Conservation (phyloP, 2,113 vertebrate genomes). For the Platanista minor region DNA sequence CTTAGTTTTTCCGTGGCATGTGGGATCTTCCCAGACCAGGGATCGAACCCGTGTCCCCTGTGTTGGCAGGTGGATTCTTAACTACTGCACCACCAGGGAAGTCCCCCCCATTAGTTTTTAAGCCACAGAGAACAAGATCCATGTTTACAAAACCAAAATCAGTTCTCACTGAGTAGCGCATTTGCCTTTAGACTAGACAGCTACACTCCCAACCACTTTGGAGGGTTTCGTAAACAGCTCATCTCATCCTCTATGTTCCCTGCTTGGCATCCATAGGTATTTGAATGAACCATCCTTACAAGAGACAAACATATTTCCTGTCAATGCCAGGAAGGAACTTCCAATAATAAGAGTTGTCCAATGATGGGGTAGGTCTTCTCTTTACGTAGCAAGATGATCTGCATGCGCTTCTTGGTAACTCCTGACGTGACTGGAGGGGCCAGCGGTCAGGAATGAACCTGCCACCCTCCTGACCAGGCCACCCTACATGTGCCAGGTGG, state of each 20-base stretch:
- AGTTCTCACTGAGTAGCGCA: neutral
- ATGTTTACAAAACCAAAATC: neutral
- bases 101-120: neutral
- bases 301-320: neutral
- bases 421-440: neutral
- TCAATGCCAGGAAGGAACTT: neutral
- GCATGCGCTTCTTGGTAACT: neutral
- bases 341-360: neutral
- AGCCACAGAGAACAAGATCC: neutral
- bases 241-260: neutral
- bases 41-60: too few relatives aligned
- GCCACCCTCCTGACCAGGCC: neutral
- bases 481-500: slow-evolving; percentile 47
- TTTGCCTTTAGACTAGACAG: neutral
- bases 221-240: neutral
- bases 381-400: neutral
- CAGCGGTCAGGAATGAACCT: neutral
- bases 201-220: neutral
- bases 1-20: too few relatives aligned
- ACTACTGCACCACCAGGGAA: too few relatives aligned
- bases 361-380: neutral
- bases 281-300: neutral
- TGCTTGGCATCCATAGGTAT: neutral
- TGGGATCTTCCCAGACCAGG: too few relatives aligned
- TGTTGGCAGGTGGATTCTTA: too few relatives aligned